A percentile compares a stretch with the other conserved stretches of the same genome.
Evolutionary conservation across 2,113 vertebrate genomes (phyloP).

Genomic region (Mormoops blainvillei): DNA sequence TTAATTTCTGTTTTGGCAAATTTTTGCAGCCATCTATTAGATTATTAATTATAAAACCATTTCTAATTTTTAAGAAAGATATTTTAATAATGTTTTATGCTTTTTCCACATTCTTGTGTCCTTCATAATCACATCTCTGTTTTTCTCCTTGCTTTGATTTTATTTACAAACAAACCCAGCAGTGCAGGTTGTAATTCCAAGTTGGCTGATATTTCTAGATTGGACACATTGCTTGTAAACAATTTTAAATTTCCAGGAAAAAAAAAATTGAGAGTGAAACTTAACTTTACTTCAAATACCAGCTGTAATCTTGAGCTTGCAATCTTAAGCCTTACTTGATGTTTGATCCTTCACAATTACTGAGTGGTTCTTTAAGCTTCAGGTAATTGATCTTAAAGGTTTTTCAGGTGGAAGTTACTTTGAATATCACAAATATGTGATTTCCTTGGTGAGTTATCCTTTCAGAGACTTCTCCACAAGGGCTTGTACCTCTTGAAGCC

Average conservation of each 20-base stretch:
- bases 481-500: not conserved
- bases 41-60: constrained; percentile 57
- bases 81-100: constrained; percentile 63
- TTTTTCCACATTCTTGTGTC: not conserved
- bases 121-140: constrained; percentile 29
- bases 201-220: not conserved
- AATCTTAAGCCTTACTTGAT: not conserved
- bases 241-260: not conserved
- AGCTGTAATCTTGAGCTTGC: not conserved
- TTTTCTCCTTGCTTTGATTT: constrained; percentile 29
- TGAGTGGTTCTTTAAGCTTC: not conserved
- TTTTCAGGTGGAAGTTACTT: not conserved
- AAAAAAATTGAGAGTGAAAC: not conserved
- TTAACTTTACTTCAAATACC: not conserved
- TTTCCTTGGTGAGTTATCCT: not conserved
- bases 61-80: constrained; percentile 32
- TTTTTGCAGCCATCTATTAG: constrained; percentile 39
- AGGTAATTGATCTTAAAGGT: not conserved
- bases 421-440: not conserved
- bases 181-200: not conserved
- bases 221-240: not conserved
- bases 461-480: not conserved
- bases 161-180: constrained; percentile 28
- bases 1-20: constrained; percentile 47
- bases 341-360: not conserved